Evolutionary conservation across 2,888 invertebrate species (phyloP).

Genomic region (Sinohyriopsis cumingii): DNA sequence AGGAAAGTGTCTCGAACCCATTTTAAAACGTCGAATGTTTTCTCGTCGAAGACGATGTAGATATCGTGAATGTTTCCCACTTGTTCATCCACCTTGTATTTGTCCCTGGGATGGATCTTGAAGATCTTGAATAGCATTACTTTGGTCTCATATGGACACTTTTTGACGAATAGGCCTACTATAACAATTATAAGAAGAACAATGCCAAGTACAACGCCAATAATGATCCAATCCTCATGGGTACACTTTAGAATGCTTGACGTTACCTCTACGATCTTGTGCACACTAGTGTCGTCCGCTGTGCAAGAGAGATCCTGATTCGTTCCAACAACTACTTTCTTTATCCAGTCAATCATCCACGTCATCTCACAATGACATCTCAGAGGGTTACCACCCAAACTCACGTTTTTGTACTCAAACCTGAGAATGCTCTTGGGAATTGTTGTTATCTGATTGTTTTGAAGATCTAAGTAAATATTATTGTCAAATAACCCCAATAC

Average conservation of each 20-base stretch:
- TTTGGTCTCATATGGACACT: conserved; percentile 46
- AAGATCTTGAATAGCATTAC: conserved; percentile 35
- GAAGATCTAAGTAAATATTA: conserved; percentile 11
- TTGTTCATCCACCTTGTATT: conserved; percentile 27
- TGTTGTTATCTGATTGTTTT: conserved; percentile 10
- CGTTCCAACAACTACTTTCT: not conserved
- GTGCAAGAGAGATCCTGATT: conserved; percentile 8
- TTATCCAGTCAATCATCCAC: conserved; percentile 40
- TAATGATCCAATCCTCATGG: conserved; percentile 5
- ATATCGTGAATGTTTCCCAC: conserved; percentile 27
- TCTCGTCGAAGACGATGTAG: conserved; percentile 28
- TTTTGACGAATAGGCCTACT: conserved; percentile 23
- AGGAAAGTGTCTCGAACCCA: conserved; percentile 31
- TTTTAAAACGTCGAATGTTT: conserved; percentile 29
- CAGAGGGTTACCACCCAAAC: conserved; percentile 26
- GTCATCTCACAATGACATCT: conserved; percentile 39
- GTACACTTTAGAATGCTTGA: conserved; percentile 8
- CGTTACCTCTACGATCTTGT: conserved; percentile 21
- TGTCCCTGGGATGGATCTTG: conserved; percentile 25
- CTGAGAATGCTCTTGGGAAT: conserved; percentile 31
- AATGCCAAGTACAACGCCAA: conserved; percentile 5
- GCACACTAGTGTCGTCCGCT: conserved; percentile 8
- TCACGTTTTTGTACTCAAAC: conserved; percentile 22
- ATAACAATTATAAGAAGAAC: conserved; percentile 11
- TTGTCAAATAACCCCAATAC: too few relatives aligned